Evolutionary conservation across 2,113 vertebrate species (phyloP).

Genomic region (Centropus bengalensis): DNA sequence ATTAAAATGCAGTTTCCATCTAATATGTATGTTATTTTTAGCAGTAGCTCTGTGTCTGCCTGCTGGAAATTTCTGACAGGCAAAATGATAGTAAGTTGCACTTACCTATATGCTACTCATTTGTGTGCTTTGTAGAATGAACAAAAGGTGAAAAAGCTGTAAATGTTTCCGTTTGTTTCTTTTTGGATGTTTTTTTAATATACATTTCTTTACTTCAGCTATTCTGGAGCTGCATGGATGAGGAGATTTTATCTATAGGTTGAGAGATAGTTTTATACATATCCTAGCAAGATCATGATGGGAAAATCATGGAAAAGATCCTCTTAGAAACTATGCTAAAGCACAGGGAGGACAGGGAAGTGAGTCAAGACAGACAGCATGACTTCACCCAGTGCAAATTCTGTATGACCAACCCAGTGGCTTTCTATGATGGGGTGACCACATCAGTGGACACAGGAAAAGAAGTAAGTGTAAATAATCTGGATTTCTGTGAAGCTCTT

Average conservation of each 20-base stretch:
- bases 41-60: background rate
- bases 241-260: background rate
- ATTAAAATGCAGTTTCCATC: background rate
- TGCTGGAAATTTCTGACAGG: background rate
- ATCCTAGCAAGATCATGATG: background rate
- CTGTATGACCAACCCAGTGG: too few relatives aligned
- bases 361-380: too few relatives aligned
- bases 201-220: background rate
- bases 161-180: background rate
- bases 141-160: background rate
- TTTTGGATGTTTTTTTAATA: too few relatives aligned
- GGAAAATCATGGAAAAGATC: too few relatives aligned
- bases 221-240: background rate
- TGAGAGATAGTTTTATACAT: background rate
- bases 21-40: background rate
- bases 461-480: too few relatives aligned
- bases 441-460: too few relatives aligned
- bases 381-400: too few relatives aligned
- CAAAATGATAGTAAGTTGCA: background rate
- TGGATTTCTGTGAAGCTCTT: too few relatives aligned
- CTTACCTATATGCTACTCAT: background rate
- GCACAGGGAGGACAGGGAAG: too few relatives aligned
- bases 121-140: background rate
- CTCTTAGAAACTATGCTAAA: too few relatives aligned
- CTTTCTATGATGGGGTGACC: too few relatives aligned